phyloP scores from a whole-genome alignment of 2,113 vertebrate genomes.

The Eurystomus gularis region DNA sequence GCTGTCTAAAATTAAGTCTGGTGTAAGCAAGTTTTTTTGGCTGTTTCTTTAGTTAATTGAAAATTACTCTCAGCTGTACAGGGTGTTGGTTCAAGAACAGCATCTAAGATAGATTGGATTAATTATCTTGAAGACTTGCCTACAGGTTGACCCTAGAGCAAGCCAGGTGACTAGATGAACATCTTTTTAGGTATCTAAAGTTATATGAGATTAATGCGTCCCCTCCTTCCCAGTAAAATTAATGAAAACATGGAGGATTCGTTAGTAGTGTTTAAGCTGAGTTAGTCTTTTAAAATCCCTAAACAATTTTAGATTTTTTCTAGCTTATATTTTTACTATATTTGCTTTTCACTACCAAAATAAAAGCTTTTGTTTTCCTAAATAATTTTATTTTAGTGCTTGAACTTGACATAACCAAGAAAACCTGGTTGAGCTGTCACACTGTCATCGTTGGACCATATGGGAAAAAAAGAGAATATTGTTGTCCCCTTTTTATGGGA shows the following conservation, averaged over 20 bases:
- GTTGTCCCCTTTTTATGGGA: neutral
- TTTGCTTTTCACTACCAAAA: neutral
- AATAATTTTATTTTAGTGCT: neutral
- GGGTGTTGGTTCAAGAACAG: neutral
- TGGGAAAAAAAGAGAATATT: neutral
- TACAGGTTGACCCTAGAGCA: neutral
- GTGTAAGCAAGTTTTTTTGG: neutral
- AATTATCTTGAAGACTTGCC: neutral
- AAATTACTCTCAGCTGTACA: neutral
- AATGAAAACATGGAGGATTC: neutral
- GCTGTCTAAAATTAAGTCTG: neutral
- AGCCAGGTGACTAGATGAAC: neutral
- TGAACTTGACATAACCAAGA: neutral
- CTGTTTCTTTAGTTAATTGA: neutral
- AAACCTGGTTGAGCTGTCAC: neutral
- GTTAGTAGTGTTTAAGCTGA: neutral
- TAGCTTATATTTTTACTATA: neutral
- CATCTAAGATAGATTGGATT: neutral
- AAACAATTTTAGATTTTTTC: neutral
- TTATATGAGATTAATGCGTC: neutral
- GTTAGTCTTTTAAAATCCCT: neutral
- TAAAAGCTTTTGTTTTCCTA: neutral
- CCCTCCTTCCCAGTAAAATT: neutral
- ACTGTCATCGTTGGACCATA: neutral
- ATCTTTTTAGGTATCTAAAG: neutral